Base-by-base conservation (phyloP, 1,140 invertebrate species). In the Eciton burchellii region DNA sequence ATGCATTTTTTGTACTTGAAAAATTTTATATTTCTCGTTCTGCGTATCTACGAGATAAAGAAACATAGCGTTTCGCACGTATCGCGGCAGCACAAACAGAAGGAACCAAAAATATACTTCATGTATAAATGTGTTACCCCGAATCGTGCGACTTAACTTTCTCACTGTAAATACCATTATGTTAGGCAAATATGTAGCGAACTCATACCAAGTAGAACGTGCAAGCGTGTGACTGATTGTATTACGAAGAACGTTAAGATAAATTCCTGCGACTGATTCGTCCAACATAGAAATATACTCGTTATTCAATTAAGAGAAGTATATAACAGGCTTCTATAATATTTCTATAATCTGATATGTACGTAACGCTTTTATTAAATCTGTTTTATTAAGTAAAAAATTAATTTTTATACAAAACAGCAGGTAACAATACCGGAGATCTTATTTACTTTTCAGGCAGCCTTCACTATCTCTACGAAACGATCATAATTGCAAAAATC, bases 401-500 rank as follows among this genome's bases (percentile, higher is more conserved):
- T n/a, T 59, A 21, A 35, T 35, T n/a, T n/a, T n/a, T 66, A 21
- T 60, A 54, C 19, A 57, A 24, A 21, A 47, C 1, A 54, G 1
- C 0, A 57, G 21, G 29, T 21, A 54, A 52, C 24, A 54, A 56
- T 21, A 81, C 79, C 35, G 66, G 68, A 26, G 29, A 73, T 81
- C 41, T 56, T 0, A 43, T 77, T 54, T 85, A 49, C 0, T 52
- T 77, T 54, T 85, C 57, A 88, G 14, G 41, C 1, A 29, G 91
- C 4, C 88, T 95, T 95, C 73, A 92, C 79, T 60, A 96, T 91
- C 89, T 95, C 93, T 14, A 96, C 94, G 85, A 96, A 95, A 79
- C 95, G 93, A 83, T 95, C 94, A 54, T 94, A 95, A 59, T 94
- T 93, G 90, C 92, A 94, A 89, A 95, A 94, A 92, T 96, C 95